These are phyloP conservation scores for Eumaeus atala DNA, from an alignment of 1,140 invertebrate genomes.

Conservation along the genomic window DNA sequence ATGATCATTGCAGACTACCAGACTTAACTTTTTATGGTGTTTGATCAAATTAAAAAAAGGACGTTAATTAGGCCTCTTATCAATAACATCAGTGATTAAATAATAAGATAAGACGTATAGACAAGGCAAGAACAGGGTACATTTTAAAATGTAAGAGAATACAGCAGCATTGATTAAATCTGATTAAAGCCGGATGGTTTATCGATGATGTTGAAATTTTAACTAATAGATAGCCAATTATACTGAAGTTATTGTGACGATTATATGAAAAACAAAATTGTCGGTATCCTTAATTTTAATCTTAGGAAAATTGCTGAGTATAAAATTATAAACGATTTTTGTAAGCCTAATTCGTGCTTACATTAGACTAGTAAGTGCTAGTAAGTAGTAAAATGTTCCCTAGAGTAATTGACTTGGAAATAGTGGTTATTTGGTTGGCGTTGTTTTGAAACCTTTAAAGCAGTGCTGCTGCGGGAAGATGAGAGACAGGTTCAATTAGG, in stretches of 20 bases:
- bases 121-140: neutral
- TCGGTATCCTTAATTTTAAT: conserved; percentile 58
- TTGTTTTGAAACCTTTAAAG: conserved; percentile 45
- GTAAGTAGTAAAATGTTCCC: conserved; percentile 77
- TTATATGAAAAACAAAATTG: conserved; percentile 19
- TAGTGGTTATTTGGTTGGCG: conserved; percentile 68
- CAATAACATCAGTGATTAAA: neutral
- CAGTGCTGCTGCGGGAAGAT: conserved; percentile 54
- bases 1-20: conserved; percentile 52
- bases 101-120: neutral
- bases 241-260: conserved; percentile 6
- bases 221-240: conserved; percentile 13
- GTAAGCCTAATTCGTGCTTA: conserved; percentile 69
- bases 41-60: neutral
- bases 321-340: conserved; percentile 71
- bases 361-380: conserved; percentile 66
- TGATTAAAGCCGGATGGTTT: conserved; percentile 10
- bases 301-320: conserved; percentile 66
- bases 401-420: conserved; percentile 82
- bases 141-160: conserved; percentile 8
- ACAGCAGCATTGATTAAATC: conserved; percentile 18
- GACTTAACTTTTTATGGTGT: conserved; percentile 24
- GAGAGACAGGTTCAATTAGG: conserved; percentile 41
- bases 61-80: conserved; percentile 14
- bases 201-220: conserved; percentile 13